Conservation (phyloP, 2,113 vertebrate species). For the Perca fluviatilis region DNA sequence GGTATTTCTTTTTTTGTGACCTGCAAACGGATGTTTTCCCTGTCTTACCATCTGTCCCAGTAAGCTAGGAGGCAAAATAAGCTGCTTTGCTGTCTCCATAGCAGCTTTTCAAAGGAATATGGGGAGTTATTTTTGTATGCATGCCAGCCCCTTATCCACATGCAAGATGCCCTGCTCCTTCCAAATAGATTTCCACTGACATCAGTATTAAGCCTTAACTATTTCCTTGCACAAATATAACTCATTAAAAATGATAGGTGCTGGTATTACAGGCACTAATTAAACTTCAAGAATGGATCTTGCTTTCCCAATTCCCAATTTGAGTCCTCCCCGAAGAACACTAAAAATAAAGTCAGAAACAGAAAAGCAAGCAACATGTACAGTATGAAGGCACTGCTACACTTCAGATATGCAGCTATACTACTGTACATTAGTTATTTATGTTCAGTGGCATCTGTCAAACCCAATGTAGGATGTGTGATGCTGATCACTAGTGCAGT, state of each 20-base stretch:
- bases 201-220: slow-evolving; percentile 3
- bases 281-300: neutral
- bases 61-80: slow-evolving; percentile 23
- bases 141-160: neutral
- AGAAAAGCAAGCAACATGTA: slow-evolving; percentile 2
- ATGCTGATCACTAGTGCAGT: neutral
- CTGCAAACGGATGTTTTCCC: slow-evolving; percentile 43
- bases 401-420: slow-evolving; percentile 26
- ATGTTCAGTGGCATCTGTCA: slow-evolving; percentile 35
- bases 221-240: slow-evolving; percentile 9
- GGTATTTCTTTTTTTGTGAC: slow-evolving; percentile 45
- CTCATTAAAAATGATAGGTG: neutral
- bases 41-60: slow-evolving; percentile 29
- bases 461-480: slow-evolving; percentile 15
- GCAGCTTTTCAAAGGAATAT: neutral
- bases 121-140: slow-evolving; percentile 29
- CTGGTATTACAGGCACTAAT: slow-evolving; percentile 3
- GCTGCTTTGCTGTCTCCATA: slow-evolving; percentile 11
- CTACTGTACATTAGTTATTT: slow-evolving; percentile 30
- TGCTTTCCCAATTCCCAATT: neutral
- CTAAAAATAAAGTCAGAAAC: neutral
- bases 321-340: neutral
- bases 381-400: slow-evolving; percentile 4
- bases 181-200: slow-evolving; percentile 26
- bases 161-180: slow-evolving; percentile 8